A percentile compares a stretch with the other conserved stretches of the same genome.
Evolutionary conservation across 2,888 invertebrate genomes (phyloP).

Genomic region (Lasioglossum vierecki): DNA sequence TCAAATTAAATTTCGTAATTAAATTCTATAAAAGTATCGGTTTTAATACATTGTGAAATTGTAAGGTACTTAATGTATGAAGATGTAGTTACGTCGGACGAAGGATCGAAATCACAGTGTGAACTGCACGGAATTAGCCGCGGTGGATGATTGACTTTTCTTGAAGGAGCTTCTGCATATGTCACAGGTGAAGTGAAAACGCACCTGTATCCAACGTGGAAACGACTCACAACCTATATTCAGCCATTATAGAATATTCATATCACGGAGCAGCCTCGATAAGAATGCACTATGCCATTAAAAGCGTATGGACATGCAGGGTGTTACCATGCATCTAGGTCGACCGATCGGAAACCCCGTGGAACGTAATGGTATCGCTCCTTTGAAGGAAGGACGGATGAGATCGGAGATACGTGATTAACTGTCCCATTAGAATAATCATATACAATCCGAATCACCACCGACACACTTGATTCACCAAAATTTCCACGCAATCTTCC

Average conservation of each 20-base stretch:
- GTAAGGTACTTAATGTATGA: background rate
- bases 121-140: background rate
- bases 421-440: constrained; percentile 8
- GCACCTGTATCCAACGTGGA: constrained; percentile 50
- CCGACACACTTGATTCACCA: background rate
- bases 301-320: constrained; percentile 73
- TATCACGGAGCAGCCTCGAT: constrained; percentile 74
- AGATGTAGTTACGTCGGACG: background rate
- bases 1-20: background rate
- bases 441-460: background rate
- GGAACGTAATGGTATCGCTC: constrained; percentile 45
- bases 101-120: background rate
- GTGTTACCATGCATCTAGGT: constrained; percentile 75
- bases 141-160: background rate
- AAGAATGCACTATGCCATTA: constrained; percentile 77
- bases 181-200: constrained; percentile 33
- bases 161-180: constrained; percentile 9
- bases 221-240: constrained; percentile 76
- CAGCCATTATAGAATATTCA: constrained; percentile 81
- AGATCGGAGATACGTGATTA: constrained; percentile 22
- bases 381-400: constrained; percentile 15
- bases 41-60: background rate
- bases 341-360: constrained; percentile 59
- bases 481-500: background rate
- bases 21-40: background rate